Percentiles rank a stretch among this genome's conserved stretches.
These are phyloP conservation scores for Leptopilina myrica DNA, from an alignment of 2,888 invertebrate species.

Conservation along the genomic window DNA sequence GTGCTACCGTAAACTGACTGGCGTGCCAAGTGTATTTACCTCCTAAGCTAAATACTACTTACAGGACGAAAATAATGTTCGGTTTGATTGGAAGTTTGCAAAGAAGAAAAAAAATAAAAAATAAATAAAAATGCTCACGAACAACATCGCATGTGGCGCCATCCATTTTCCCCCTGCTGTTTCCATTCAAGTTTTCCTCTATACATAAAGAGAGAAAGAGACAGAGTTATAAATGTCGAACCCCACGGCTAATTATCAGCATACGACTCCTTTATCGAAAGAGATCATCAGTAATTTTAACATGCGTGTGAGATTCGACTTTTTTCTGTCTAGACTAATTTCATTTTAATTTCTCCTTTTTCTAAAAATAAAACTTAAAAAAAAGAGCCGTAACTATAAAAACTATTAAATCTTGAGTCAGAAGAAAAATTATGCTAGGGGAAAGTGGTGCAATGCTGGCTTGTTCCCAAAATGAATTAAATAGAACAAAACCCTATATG, in stretches of 20 bases:
- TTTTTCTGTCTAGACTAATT: not conserved
- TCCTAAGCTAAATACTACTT: constrained; percentile 30
- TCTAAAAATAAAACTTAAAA: too few relatives aligned
- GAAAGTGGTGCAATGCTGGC: too few relatives aligned
- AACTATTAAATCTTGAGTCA: too few relatives aligned
- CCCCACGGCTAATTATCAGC: constrained; percentile 33
- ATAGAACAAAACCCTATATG: too few relatives aligned
- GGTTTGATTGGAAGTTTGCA: constrained; percentile 18
- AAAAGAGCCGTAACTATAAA: too few relatives aligned
- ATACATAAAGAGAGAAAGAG: not conserved
- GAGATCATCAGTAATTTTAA: constrained; percentile 25
- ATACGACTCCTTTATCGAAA: constrained; percentile 33
- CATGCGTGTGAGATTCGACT: not conserved
- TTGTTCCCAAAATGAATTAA: too few relatives aligned
- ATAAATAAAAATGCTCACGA: not conserved
- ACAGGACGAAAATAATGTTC: constrained; percentile 34
- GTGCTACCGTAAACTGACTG: constrained; percentile 27
- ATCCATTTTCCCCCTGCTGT: constrained; percentile 18
- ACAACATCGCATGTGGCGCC: constrained; percentile 38
- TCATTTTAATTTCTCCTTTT: too few relatives aligned
- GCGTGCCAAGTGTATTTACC: constrained; percentile 34
- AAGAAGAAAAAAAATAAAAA: not conserved
- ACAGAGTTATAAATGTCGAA: constrained; percentile 23
- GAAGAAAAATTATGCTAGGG: too few relatives aligned
- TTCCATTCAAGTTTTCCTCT: constrained; percentile 32